Percentiles rank a stretch among this genome's conserved stretches.
These are phyloP conservation scores for Onthophagus sagittarius DNA, from an alignment of 2,888 invertebrate genomes.

Conservation along the genomic window DNA sequence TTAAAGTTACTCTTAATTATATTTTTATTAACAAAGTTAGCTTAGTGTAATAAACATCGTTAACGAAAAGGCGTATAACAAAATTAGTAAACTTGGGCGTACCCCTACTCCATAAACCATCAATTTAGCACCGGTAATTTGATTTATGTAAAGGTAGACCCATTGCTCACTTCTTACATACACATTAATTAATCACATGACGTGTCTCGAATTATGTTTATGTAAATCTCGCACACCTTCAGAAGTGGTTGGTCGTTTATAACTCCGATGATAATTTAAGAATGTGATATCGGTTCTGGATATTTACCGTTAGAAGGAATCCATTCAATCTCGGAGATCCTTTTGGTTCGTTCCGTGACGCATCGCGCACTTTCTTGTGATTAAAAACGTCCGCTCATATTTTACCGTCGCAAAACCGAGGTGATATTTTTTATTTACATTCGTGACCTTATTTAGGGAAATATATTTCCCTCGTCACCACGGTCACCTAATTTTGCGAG, in stretches of 20 bases:
- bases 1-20: no score
- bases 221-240: neutral
- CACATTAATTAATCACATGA: conserved; percentile 6
- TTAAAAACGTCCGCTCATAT: neutral
- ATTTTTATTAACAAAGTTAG: no score
- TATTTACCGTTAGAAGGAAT: neutral
- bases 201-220: conserved; percentile 8
- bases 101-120: neutral
- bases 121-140: neutral
- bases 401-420: neutral
- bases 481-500: neutral
- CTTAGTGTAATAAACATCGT: no score
- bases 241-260: neutral
- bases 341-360: neutral
- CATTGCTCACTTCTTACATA: neutral
- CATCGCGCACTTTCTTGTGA: neutral
- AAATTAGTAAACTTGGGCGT: neutral
- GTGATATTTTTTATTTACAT: neutral
- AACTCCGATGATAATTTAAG: neutral
- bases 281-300: neutral
- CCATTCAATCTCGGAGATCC: neutral
- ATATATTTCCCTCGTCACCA: neutral
- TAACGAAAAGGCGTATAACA: neutral
- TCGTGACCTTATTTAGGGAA: neutral
- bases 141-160: neutral